A percentile compares a stretch with the other conserved stretches of the same genome.
Evolutionary conservation across 2,113 vertebrate species (phyloP).

Genomic region (Sclerurus mexicanus): DNA sequence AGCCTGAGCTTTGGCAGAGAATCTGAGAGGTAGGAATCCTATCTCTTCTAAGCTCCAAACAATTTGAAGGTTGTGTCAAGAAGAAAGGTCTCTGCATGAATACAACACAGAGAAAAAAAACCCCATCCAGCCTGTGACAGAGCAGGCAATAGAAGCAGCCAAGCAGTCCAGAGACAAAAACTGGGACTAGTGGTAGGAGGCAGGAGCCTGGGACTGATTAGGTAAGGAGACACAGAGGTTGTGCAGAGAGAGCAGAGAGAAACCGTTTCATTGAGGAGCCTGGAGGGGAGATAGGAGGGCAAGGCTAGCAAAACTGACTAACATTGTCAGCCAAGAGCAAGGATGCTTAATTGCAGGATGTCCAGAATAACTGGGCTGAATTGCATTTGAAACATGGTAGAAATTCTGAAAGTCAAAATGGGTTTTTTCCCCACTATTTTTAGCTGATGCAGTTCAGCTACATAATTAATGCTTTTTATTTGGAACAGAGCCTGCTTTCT

Average conservation of each 20-base stretch:
- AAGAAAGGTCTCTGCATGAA: neutral
- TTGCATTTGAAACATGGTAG: neutral
- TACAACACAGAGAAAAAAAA: neutral
- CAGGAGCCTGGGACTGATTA: neutral
- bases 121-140: neutral
- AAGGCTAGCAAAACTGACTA: neutral
- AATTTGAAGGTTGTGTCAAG: conserved; percentile 37
- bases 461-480: neutral
- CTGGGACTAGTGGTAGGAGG: neutral
- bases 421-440: neutral
- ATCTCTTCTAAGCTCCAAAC: neutral
- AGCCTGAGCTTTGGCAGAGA: neutral
- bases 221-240: conserved; percentile 27
- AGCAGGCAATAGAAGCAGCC: neutral
- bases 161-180: neutral
- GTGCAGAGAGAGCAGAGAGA: neutral
- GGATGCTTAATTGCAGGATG: neutral
- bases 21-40: conserved; percentile 49
- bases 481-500: neutral
- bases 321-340: neutral
- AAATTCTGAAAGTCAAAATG: neutral
- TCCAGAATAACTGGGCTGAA: neutral
- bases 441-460: neutral
- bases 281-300: neutral
- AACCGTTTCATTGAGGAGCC: neutral